Evolutionary conservation across 2,888 invertebrate genomes (phyloP).

Genomic region (Caenorhabditis auriculariae): DNA sequence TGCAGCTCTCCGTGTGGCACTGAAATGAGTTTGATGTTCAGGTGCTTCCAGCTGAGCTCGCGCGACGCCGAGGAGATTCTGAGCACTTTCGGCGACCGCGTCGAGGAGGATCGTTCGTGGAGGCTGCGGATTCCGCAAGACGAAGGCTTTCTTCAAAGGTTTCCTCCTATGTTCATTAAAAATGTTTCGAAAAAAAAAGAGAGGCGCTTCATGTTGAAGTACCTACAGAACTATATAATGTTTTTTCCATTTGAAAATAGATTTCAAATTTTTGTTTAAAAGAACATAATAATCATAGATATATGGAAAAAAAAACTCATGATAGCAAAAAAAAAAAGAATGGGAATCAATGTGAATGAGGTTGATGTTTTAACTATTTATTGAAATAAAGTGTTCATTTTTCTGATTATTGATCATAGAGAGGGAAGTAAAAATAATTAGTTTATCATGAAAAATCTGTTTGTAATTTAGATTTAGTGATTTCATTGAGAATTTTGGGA

Average conservation of each 20-base stretch:
- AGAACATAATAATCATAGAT: too few species aligned
- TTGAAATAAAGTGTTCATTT: too few species aligned
- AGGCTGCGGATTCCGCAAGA: constrained; percentile 25
- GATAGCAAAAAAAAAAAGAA: too few species aligned
- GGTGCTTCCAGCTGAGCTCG: constrained; percentile 30
- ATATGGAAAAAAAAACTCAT: too few species aligned
- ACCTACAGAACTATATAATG: neutral
- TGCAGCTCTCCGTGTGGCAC: neutral
- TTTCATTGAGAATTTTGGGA: too few species aligned
- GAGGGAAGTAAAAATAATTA: too few species aligned
- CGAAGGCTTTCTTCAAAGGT: constrained; percentile 21
- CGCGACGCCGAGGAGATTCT: constrained; percentile 34
- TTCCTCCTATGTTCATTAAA: neutral
- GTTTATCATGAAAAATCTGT: too few species aligned
- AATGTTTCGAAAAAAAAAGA: neutral
- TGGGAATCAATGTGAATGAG: too few species aligned
- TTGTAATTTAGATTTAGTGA: too few species aligned
- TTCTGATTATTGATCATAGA: too few species aligned
- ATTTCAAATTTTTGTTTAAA: neutral
- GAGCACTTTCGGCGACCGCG: constrained; percentile 23
- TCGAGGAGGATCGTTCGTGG: constrained; percentile 24
- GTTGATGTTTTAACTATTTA: too few species aligned
- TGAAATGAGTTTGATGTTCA: constrained; percentile 3
- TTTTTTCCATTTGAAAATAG: neutral
- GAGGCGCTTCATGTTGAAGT: neutral